phyloP scores from a whole-genome alignment of 1,140 invertebrate genomes.

The Drosophila willistoni region DNA sequence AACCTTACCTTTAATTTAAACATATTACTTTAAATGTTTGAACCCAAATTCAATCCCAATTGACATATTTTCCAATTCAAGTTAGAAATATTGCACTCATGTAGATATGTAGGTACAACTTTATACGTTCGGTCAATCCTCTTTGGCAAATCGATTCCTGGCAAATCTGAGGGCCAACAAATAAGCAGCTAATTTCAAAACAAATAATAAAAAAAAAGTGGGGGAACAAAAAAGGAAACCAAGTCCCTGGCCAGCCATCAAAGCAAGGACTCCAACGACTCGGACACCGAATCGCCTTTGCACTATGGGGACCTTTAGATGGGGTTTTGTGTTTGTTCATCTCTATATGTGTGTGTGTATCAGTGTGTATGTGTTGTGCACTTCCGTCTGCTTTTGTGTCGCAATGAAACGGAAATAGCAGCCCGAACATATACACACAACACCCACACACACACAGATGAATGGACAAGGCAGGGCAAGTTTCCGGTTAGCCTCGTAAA shows the following conservation, averaged over 20 bases:
- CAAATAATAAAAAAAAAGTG: constrained; percentile 60
- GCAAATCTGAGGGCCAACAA: constrained; percentile 42
- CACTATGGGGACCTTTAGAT: constrained; percentile 28
- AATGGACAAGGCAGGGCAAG: constrained; percentile 35
- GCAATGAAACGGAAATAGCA: constrained; percentile 70
- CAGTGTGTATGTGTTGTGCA: constrained; percentile 54
- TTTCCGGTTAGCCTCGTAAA: constrained; percentile 55
- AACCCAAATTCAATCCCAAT: neutral
- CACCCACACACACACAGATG: constrained; percentile 28
- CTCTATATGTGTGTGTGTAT: constrained; percentile 40
- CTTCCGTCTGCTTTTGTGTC: constrained; percentile 70
- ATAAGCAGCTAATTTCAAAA: constrained; percentile 64
- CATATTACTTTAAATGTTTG: neutral
- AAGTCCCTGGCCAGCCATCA: constrained; percentile 36
- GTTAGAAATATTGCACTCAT: constrained; percentile 25
- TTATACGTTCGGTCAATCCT: neutral
- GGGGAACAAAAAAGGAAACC: neutral
- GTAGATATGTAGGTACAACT: neutral
- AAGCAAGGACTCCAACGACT: constrained; percentile 46
- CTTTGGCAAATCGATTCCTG: constrained; percentile 10
- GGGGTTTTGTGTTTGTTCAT: constrained; percentile 35
- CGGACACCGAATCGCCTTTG: constrained; percentile 33
- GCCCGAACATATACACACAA: constrained; percentile 41
- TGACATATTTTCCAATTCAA: neutral
- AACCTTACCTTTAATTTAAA: neutral